Base-by-base conservation (phyloP, 2,797 vertebrate species). In the Centroberyx gerrardi region DNA sequence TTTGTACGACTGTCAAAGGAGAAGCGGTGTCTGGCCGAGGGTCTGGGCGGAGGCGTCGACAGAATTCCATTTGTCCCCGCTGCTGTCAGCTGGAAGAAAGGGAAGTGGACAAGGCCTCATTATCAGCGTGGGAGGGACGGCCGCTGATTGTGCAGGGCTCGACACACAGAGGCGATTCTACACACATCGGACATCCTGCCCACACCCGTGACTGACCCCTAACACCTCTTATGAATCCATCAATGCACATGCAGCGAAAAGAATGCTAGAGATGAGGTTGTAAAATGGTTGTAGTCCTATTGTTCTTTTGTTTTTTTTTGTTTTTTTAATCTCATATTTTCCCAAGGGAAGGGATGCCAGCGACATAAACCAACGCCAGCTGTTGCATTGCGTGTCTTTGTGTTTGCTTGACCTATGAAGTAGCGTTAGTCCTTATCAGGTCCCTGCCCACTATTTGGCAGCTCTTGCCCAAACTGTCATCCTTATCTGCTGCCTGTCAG, bases 51-150 rank as follows among this genome's bases (percentile, higher is more conserved):
- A 83, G 91, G 90, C 85, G 88, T 90, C 78, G 42, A 81, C 85
- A 81, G 84, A 82, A 82, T 81, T 78, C 90, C 87, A 92, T 94
- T 94, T 95, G 92, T 94, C 87, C 82, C 40, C 14, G 69, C 83
- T 72, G 85, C 87, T 92, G 93, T 93, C 91, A 92, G 85, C 92
- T 90, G 90, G 79, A 86, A 92, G 88, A 92, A 94, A 88, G 77
- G 81, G 87, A 90, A 84, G 80, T 53, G 80, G 85, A 89, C 89
- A 83, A 82, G 86, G 75, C 81, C 76, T 87, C 76, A 88, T 94
- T 91, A 92, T 94, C 81, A 64, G 61, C 67, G 67, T 60, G 87
- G 82, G 78, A 77, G 78, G 77, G 69, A 74, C 14, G 51, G 83
- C 67, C 69, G 60, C 61, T 29, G 84, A 88, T 87, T 83, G 73